These are phyloP conservation scores for Helicolenus hilgendorfi DNA, from an alignment of 2,797 vertebrate species.

Conservation along the genomic window DNA sequence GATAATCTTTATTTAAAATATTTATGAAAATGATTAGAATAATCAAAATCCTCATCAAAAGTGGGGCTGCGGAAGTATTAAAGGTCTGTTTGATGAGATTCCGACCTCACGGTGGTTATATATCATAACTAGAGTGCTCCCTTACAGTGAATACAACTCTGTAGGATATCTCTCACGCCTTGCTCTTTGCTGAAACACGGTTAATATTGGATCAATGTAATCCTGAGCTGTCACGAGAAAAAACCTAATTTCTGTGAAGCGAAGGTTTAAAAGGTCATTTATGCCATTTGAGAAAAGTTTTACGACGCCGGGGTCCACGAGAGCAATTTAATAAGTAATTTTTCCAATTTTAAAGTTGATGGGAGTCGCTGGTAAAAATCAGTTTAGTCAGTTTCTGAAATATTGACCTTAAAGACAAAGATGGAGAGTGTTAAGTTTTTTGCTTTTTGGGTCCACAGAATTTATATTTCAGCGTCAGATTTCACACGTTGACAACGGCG, in stretches of 20 bases:
- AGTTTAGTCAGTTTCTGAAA: not conserved
- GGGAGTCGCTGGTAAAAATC: not conserved
- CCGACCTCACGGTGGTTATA: not conserved
- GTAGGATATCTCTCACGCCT: not conserved
- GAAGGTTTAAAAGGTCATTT: slow-evolving; percentile 4
- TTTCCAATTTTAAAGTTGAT: not conserved
- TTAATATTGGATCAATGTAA: not conserved
- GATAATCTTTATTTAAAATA: not conserved
- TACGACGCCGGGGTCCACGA: not conserved
- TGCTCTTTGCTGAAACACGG: not conserved
- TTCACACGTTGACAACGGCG: not conserved
- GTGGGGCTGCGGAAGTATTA: not conserved
- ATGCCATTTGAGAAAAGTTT: not conserved
- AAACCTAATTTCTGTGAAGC: not conserved
- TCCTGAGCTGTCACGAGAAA: not conserved
- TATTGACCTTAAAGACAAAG: not conserved
- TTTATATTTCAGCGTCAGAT: not conserved
- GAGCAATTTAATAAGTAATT: not conserved
- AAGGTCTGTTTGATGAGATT: not conserved
- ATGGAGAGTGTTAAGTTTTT: not conserved
- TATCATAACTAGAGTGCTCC: not conserved
- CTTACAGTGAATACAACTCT: not conserved
- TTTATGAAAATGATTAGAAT: not conserved
- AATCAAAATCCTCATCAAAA: not conserved
- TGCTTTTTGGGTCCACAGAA: not conserved